Percentiles rank a stretch among this genome's conserved stretches.
phyloP scores from a whole-genome alignment of 2,888 invertebrate genomes.

The Rhagophthalmus giganteus region DNA sequence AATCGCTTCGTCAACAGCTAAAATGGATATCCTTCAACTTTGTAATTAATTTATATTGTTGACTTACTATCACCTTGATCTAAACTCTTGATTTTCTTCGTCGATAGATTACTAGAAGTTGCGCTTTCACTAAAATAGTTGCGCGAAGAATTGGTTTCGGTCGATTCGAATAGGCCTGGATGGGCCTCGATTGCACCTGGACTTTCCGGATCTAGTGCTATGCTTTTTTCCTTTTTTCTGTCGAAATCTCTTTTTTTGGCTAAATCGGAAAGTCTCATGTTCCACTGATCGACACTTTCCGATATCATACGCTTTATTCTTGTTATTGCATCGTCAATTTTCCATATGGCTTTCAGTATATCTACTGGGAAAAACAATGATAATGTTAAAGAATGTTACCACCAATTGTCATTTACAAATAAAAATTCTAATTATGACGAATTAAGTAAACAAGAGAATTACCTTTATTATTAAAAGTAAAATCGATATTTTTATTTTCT shows the following conservation, averaged over 20 bases:
- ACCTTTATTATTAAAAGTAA: no score
- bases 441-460: no score
- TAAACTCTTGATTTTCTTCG: constrained; percentile 56
- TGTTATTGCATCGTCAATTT: constrained; percentile 65
- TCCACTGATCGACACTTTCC: constrained; percentile 75
- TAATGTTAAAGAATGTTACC: neutral
- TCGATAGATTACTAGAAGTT: constrained; percentile 38
- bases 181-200: constrained; percentile 30
- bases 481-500: constrained; percentile 59
- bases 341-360: constrained; percentile 53
- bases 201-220: constrained; percentile 41
- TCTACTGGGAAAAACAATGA: constrained; percentile 35
- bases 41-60: no score
- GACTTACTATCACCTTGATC: constrained; percentile 55
- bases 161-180: neutral
- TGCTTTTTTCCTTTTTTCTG: constrained; percentile 44
- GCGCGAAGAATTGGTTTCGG: constrained; percentile 31
- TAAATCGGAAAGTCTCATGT: constrained; percentile 58
- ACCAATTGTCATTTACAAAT: neutral
- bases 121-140: constrained; percentile 50
- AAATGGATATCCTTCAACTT: no score
- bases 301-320: constrained; percentile 68
- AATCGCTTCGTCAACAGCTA: constrained; percentile 39
- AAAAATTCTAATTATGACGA: no score
- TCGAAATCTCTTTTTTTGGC: constrained; percentile 48